Evolutionary conservation across 2,888 invertebrate species (phyloP).

Genomic region (Venusia cambrica): DNA sequence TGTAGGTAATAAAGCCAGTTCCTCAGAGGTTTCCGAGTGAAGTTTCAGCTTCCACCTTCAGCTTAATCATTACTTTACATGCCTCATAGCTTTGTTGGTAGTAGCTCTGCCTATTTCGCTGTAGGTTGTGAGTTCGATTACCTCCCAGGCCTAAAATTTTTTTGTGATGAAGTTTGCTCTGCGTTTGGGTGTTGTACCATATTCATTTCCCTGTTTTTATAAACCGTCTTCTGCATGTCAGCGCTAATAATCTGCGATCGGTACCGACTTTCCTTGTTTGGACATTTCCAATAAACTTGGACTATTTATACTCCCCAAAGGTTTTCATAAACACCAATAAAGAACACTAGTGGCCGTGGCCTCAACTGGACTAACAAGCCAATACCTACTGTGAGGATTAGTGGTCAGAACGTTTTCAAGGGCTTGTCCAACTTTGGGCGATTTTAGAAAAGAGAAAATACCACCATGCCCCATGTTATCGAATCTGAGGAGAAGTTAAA

Average conservation of each 20-base stretch:
- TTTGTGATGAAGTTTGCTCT: too few relatives aligned
- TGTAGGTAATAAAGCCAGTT: too few relatives aligned
- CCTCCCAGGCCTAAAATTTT: too few relatives aligned
- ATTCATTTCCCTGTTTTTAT: slow-evolving; percentile 19
- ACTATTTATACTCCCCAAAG: slow-evolving; percentile 27
- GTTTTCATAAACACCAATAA: slow-evolving; percentile 43
- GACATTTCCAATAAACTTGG: slow-evolving; percentile 25
- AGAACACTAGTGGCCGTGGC: slow-evolving; percentile 37
- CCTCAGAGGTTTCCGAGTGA: too few relatives aligned
- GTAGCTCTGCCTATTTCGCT: too few relatives aligned
- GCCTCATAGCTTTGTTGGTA: too few relatives aligned
- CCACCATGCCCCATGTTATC: too few relatives aligned
- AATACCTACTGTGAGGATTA: slow-evolving; percentile 62
- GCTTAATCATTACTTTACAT: too few relatives aligned
- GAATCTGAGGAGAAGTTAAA: too few relatives aligned
- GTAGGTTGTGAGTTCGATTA: too few relatives aligned
- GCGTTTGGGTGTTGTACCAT: too few relatives aligned
- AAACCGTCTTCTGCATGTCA: slow-evolving; percentile 23
- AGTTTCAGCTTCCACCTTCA: too few relatives aligned
- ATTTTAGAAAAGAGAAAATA: not conserved
- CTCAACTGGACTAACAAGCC: slow-evolving; percentile 63
- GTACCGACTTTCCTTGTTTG: slow-evolving; percentile 14
- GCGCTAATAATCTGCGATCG: slow-evolving; percentile 15
- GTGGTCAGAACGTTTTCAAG: slow-evolving; percentile 35
- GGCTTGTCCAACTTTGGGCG: slow-evolving; percentile 9